Conservation (phyloP, 2,888 invertebrate species). For the Rhopalosiphum nymphaeae region DNA sequence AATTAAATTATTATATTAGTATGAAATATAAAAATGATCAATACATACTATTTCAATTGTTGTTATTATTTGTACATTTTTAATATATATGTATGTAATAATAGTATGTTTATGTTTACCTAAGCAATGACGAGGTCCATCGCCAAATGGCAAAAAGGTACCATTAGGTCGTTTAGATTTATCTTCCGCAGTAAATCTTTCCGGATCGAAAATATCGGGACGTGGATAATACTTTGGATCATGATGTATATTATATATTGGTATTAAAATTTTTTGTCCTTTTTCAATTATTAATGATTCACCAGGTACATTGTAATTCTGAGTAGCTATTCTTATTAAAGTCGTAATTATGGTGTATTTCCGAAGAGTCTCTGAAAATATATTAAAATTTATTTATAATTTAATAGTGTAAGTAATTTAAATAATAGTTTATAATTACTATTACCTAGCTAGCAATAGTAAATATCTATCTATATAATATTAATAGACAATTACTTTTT, state of each 20-base stretch:
- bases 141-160: slow-evolving; percentile 59
- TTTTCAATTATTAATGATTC: slow-evolving; percentile 43
- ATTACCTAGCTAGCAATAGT: too few species aligned
- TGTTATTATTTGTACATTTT: too few species aligned
- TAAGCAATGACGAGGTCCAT: slow-evolving; percentile 54
- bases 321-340: slow-evolving; percentile 41
- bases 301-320: slow-evolving; percentile 34
- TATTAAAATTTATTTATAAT: too few species aligned
- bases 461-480: too few species aligned
- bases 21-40: too few species aligned
- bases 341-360: not conserved
- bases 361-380: slow-evolving; percentile 56
- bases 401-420: too few species aligned
- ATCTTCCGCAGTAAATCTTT: slow-evolving; percentile 57
- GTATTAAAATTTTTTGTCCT: slow-evolving; percentile 49
- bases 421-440: too few species aligned
- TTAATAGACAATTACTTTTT: too few species aligned
- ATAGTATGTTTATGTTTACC: slow-evolving; percentile 14
- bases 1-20: not conserved
- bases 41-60: too few species aligned
- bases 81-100: too few species aligned
- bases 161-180: slow-evolving; percentile 42
- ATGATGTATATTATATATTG: slow-evolving; percentile 37
- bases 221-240: slow-evolving; percentile 54
- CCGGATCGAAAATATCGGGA: slow-evolving; percentile 49